Base-by-base conservation (phyloP, 2,797 vertebrate genomes). In the Gadopsis marmoratus region DNA sequence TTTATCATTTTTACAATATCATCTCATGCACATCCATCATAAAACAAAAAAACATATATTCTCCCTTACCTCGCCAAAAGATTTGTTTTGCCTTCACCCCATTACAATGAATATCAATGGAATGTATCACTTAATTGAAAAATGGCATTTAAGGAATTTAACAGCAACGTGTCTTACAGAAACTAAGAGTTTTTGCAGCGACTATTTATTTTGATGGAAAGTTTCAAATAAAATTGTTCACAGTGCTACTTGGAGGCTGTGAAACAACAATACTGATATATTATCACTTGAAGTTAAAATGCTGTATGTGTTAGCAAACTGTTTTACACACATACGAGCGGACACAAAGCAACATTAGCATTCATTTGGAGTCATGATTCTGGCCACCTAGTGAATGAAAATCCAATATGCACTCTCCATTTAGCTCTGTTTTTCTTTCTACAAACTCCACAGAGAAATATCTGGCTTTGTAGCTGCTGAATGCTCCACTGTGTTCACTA, bases 391-490 rank as follows among this genome's bases (percentile, higher is more conserved):
- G 5, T 59, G 33, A 59, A 37, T n/a, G 12, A 14, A 53, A 53
- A 4, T 29, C 12, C 17, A 17, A 70, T 45, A 53, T 31, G 41
- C 7, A 51, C 17, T 71, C 11, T 19, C 14, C 14, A 37, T 71
- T 39, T 48, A 19, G n/a, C 56, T 13, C 14, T 71, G 21, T 60
- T 71, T 71, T 59, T 43, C 43, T 59, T 41, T 47, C 41, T 19
- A 33, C 37, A 5, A 48, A 35, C 35, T 1, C 10, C 37, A 10
- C 2, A 21, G 17, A 21, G 17, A 48, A 21, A 48, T 21, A 8
- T 48, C 7, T 19, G 47, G 17, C 45, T 19, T 17, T 47, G 6
- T 17, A 17, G 45, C 7, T 48, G 47, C 47, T 48, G 19, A 21
- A 48, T 48, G 47, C 8, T 21, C 3, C 3, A 48, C 19, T 9